These are phyloP conservation scores for Drosophila prostipennis DNA, from an alignment of 2,888 invertebrate species.

Conservation along the genomic window DNA sequence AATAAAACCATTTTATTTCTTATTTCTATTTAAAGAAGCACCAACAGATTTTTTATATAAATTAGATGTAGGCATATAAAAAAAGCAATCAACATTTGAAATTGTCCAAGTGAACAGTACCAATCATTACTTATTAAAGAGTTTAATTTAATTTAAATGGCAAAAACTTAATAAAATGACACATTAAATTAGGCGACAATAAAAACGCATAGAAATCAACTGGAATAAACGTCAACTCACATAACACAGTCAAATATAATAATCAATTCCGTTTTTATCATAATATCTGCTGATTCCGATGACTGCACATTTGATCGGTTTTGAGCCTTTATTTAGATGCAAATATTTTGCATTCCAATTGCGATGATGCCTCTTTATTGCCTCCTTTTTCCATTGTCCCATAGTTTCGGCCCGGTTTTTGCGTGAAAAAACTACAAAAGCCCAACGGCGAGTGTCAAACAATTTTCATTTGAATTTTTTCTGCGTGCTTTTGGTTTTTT, in stretches of 20 bases:
- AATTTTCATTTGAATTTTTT: slow-evolving; percentile 12
- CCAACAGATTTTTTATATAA: too few relatives aligned
- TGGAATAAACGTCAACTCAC: not conserved
- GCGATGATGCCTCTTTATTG: not conserved
- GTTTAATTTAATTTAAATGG: not conserved
- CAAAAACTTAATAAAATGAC: not conserved
- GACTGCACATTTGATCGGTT: slow-evolving; percentile 5
- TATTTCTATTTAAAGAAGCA: too few relatives aligned
- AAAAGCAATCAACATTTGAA: too few relatives aligned
- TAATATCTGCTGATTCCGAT: slow-evolving; percentile 10
- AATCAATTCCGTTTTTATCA: not conserved
- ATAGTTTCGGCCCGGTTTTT: not conserved
- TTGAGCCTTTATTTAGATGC: slow-evolving; percentile 9
- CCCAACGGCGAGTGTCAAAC: slow-evolving; percentile 36
- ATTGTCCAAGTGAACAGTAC: not conserved
- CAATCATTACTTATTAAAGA: not conserved
- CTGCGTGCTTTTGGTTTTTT: slow-evolving; percentile 5
- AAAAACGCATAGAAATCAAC: not conserved
- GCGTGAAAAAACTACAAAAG: slow-evolving; percentile 29
- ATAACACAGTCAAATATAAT: not conserved
- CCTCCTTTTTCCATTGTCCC: not conserved
- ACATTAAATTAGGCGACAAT: not conserved
- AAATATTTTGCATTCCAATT: slow-evolving; percentile 6
- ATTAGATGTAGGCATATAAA: too few relatives aligned
- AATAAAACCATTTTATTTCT: too few relatives aligned